phyloP scores from a whole-genome alignment of 2,113 vertebrate species.

The Zosterops pallidus region DNA sequence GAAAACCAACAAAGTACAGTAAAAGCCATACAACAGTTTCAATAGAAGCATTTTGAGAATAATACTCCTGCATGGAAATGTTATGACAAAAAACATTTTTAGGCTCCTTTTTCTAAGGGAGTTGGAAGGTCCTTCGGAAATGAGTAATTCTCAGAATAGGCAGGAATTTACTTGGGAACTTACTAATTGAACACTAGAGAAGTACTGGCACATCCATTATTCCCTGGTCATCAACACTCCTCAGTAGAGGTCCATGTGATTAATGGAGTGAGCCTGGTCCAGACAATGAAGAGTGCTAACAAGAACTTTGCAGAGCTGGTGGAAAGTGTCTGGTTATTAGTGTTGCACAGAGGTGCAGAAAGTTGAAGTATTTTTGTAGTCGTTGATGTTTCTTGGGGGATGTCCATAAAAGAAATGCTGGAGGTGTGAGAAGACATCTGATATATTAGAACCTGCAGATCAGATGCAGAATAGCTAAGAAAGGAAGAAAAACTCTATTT shows the following conservation, averaged over 20 bases:
- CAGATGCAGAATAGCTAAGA: background rate
- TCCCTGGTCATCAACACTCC: background rate
- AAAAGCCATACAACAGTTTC: background rate
- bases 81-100: background rate
- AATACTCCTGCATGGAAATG: background rate
- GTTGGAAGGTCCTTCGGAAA: conserved; percentile 28
- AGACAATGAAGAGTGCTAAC: background rate
- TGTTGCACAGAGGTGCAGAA: background rate
- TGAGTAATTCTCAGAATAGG: conserved; percentile 17
- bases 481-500: background rate
- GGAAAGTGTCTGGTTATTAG: background rate
- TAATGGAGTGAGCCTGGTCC: background rate
- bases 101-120: background rate
- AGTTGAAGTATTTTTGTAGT: background rate
- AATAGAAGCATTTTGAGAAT: background rate
- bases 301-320: conserved; percentile 5
- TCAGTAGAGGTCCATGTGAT: background rate
- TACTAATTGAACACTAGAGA: background rate
- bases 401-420: background rate
- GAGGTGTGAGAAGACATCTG: background rate
- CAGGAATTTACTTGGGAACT: conserved; percentile 12
- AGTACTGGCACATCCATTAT: background rate
- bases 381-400: background rate
- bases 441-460: background rate
- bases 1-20: background rate